phyloP scores from a whole-genome alignment of 2,888 invertebrate species.

The Zaprionus bogoriensis region DNA sequence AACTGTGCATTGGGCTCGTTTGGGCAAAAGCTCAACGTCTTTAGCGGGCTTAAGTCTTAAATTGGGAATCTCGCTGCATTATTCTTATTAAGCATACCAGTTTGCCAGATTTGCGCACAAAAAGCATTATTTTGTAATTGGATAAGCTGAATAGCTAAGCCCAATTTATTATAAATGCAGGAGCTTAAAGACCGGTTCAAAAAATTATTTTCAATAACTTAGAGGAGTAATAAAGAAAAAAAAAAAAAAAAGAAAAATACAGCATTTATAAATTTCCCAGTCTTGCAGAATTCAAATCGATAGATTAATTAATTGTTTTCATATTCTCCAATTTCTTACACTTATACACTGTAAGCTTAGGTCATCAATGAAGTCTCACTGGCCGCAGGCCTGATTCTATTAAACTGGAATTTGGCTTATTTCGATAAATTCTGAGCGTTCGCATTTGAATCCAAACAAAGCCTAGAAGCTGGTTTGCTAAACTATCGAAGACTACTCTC shows the following conservation, averaged over 20 bases:
- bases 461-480: background rate
- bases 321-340: no score
- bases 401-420: background rate
- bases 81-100: background rate
- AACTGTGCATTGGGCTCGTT: conserved; percentile 12
- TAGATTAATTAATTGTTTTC: no score
- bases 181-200: no score
- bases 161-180: no score
- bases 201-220: no score
- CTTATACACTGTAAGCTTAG: no score
- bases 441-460: background rate
- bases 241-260: background rate
- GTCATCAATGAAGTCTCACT: background rate
- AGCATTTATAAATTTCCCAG: no score
- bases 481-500: background rate
- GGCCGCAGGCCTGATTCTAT: background rate
- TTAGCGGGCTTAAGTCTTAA: background rate
- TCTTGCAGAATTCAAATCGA: no score
- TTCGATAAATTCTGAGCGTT: background rate
- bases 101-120: background rate
- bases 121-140: no score
- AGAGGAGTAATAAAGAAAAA: background rate
- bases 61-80: background rate
- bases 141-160: no score
- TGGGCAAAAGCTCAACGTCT: conserved; percentile 12